A percentile compares a stretch with the other conserved stretches of the same genome.
Conservation (phyloP, 2,888 invertebrate species). For the Germaria angustata region DNA sequence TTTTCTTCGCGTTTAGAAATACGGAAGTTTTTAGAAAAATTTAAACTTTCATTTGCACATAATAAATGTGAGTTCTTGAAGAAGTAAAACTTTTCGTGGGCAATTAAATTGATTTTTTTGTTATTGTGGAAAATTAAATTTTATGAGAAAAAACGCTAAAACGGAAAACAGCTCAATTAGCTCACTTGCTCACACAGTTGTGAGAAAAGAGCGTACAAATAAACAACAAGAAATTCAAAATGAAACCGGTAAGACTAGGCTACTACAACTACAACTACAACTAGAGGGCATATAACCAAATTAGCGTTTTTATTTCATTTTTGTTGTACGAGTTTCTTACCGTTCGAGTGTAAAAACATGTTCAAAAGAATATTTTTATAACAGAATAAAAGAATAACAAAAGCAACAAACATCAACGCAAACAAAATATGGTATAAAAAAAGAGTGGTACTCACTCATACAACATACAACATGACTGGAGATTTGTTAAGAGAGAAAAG, state of each 20-base stretch:
- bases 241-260: conserved; percentile 64
- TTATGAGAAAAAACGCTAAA: no score
- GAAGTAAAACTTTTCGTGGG: no score
- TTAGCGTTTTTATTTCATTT: conserved; percentile 3
- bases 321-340: conserved; percentile 24
- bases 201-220: conserved; percentile 12
- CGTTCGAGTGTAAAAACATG: conserved; percentile 55
- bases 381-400: conserved; percentile 27
- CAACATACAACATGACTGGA: conserved; percentile 50
- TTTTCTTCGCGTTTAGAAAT: no score
- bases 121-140: no score
- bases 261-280: conserved; percentile 24
- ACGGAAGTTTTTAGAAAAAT: no score
- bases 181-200: neutral
- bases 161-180: conserved; percentile 37
- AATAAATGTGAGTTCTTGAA: no score
- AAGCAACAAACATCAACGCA: conserved; percentile 13
- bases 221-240: conserved; percentile 23
- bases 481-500: conserved; percentile 63
- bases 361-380: conserved; percentile 57
- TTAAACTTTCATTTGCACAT: no score
- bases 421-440: neutral
- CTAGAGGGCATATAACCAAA: conserved; percentile 4
- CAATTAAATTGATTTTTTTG: no score
- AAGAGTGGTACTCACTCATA: conserved; percentile 4